These are phyloP conservation scores for Patella caerulea DNA, from an alignment of 2,888 invertebrate genomes.

Conservation along the genomic window DNA sequence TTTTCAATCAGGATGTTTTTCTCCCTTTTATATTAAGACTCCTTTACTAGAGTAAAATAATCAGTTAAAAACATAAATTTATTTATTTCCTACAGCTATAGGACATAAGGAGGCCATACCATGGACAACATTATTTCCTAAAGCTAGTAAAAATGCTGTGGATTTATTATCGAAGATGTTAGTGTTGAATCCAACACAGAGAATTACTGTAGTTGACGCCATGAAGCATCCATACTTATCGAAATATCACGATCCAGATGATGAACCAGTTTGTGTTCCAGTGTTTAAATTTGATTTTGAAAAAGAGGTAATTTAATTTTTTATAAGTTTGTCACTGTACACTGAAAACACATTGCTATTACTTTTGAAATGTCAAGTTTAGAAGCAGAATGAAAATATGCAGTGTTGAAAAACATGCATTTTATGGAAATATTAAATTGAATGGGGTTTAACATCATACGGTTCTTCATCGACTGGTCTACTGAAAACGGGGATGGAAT, in stretches of 20 bases:
- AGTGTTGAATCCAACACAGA: constrained; percentile 69
- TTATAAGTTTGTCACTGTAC: too few relatives aligned
- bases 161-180: constrained; percentile 68
- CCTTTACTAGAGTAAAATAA: too few relatives aligned
- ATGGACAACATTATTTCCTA: constrained; percentile 69
- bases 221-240: constrained; percentile 72
- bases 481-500: too few relatives aligned
- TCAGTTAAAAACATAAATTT: too few relatives aligned
- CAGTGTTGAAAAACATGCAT: too few relatives aligned
- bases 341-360: too few relatives aligned
- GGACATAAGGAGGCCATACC: constrained; percentile 64
- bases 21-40: background rate
- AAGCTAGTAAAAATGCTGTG: constrained; percentile 70
- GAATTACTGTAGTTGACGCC: constrained; percentile 71
- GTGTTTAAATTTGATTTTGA: constrained; percentile 70
- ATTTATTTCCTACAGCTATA: constrained; percentile 39
- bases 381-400: too few relatives aligned
- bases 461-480: too few relatives aligned
- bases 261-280: constrained; percentile 70
- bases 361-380: too few relatives aligned
- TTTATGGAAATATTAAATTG: too few relatives aligned
- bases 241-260: constrained; percentile 72
- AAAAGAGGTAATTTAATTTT: constrained; percentile 54
- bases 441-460: too few relatives aligned
- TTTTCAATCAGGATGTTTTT: constrained; percentile 25